Evolutionary conservation across 2,797 vertebrate genomes (phyloP), one percentile per base, ranked within the genome.

Genomic region (Lithobates pipiens): DNA sequence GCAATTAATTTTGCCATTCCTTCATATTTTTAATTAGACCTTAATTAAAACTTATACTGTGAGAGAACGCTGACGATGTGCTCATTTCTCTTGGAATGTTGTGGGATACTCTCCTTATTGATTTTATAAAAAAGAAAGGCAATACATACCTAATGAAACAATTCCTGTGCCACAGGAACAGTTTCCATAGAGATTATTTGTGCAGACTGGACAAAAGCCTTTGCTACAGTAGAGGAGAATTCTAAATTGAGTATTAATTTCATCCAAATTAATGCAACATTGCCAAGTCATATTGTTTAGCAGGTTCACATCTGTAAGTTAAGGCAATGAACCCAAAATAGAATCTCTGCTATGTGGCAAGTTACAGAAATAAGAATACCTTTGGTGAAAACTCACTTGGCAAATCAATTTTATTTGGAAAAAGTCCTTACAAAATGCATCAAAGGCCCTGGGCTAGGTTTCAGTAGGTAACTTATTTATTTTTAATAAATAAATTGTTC

Each of bases 161-260:
- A 80, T 83, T 84, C 71, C 54, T 76, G 32, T 63, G 70, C 81
- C n/a, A n/a, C 76, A 75, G 46, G 44, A 79, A 76, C 76, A 73
- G 86, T 87, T 80, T 71, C 86, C 86, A 87, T 87, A 87, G 86
- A 83, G 81, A 87, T 87, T 77, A 80, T 80, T 87, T 84, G 71
- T 75, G 71, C 81, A 63, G 71, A 83, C 76, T 71, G 81, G 86
- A 84, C 86, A 83, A 83, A 86, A 76, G 71, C 36, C 73, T 83
- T 74, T 83, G 27, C 76, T 61, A 82, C 54, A 42, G 70, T 63
- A 46, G 50, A 80, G 32, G n/a, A 54, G 23, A 69, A n/a, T 13
- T 29, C 54, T 7, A 32, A 84, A 74, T 88, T 63, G 0, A 0
- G 44, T 85, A 39, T 25, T 65, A 1, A 82, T 89, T 83, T 73